Evolutionary conservation across 2,888 invertebrate genomes (phyloP), one percentile per base, ranked within the genome.

Genomic region (Caenorhabditis plicata): DNA sequence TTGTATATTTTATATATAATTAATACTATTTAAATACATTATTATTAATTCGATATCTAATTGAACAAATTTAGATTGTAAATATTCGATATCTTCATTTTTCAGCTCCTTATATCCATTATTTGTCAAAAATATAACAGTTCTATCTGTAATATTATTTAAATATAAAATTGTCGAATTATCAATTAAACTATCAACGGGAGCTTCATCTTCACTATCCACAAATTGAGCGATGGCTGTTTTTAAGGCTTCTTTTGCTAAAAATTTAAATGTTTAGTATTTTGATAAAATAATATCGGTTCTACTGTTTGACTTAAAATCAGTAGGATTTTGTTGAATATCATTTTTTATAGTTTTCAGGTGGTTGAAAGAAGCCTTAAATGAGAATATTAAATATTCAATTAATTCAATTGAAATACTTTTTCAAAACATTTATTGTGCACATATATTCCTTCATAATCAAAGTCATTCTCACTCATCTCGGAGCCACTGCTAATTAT

Each of bases 301-400:
- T 5, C 33, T 9, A 33, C 7, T 33, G 11, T 29, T 11, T 4
- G 42, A 40, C 11, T 35, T 29, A 20, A 27, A 29, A 13, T 20
- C 11, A 13, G 23, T 13, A 1, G 31, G 20, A 15, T 49, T 55
- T 44, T 33, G 42, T 19, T 47, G 15, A 7, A 57, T 4, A 27
- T 57, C 57, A 9, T 51, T 25, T 3, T 9, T n/a, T 3, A 57
- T 47, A 17, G 43, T 51, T 11, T 23, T 35, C 5, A 57, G 20
- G 33, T 57, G 50, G 36, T 51, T 43, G 19, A 57, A 57, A n/a
- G 7, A 29, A 1, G 56, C 56, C 1, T 26, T 27, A 0, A 43
- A 7, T 31, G 49, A 13, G 19, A 36, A 17, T 36, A 20, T 36
- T 19, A 8, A 36, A 36, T 5, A 15, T 15, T 19, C 19, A 15